Evolutionary conservation across 1,140 invertebrate species (phyloP).

Genomic region (Pseudachorutes palmiensis): DNA sequence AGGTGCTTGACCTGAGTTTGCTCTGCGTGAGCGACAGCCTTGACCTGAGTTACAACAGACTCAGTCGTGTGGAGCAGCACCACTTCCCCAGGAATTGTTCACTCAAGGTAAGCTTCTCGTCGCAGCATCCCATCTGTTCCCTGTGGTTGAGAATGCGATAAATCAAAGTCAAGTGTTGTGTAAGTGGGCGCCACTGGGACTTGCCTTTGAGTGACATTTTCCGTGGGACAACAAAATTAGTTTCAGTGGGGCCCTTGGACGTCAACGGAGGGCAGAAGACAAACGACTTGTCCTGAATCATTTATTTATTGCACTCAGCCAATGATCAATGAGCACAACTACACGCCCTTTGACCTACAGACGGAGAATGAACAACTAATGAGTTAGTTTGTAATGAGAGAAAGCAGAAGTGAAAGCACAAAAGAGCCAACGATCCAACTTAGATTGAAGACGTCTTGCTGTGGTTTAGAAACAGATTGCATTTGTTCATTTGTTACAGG

Average conservation of each 20-base stretch:
- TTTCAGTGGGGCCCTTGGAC: not conserved
- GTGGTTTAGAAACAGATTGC: no score
- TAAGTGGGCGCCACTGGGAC: not conserved
- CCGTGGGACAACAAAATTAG: constrained; percentile 5
- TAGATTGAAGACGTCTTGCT: no score
- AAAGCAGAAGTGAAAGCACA: no score
- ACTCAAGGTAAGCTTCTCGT: constrained; percentile 29
- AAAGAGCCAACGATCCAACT: no score
- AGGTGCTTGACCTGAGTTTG: constrained; percentile 69
- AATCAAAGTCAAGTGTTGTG: not conserved
- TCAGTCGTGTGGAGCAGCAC: constrained; percentile 53
- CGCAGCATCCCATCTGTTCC: not conserved
- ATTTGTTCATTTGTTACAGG: no score
- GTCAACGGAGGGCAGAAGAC: constrained; percentile 5
- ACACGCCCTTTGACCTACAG: no score
- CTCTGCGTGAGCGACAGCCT: constrained; percentile 66
- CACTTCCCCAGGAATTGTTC: constrained; percentile 36
- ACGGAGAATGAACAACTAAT: not conserved
- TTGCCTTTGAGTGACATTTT: constrained; percentile 2
- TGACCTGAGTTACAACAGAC: constrained; percentile 66
- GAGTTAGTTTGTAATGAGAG: no score
- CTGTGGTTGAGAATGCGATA: not conserved
- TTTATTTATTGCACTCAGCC: constrained; percentile 21
- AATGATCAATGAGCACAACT: no score
- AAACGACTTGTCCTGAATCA: constrained; percentile 17